Evolutionary conservation across 2,797 vertebrate genomes (phyloP).

Genomic region (Threskiornis aethiopicus): DNA sequence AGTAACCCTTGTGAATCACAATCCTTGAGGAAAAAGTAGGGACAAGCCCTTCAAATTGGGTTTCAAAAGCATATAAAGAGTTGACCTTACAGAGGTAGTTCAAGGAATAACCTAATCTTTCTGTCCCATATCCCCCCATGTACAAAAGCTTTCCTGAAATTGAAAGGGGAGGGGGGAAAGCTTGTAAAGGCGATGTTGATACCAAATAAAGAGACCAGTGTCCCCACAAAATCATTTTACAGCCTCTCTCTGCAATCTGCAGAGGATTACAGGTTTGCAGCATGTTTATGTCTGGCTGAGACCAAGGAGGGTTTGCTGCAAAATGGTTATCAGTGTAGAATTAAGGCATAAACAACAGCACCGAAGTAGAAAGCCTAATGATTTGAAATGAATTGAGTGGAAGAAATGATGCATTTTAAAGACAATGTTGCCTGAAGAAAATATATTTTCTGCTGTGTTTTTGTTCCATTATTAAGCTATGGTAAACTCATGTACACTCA

Average conservation of each 20-base stretch:
- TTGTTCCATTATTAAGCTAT: conserved; percentile 25
- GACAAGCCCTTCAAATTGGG: conserved; percentile 65
- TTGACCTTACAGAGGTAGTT: conserved; percentile 68
- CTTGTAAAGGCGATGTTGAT: conserved; percentile 42
- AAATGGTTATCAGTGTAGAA: conserved; percentile 23
- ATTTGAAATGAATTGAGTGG: not conserved
- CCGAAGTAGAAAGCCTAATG: not conserved
- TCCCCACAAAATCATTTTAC: conserved; percentile 62
- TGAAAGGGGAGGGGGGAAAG: not conserved
- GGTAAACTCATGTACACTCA: not conserved
- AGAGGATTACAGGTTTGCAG: conserved; percentile 62
- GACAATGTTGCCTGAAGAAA: conserved; percentile 35
- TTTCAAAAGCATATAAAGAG: conserved; percentile 64
- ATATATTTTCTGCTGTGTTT: not conserved
- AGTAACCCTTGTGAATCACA: conserved; percentile 62
- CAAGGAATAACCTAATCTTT: conserved; percentile 69
- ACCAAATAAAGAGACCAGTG: conserved; percentile 21
- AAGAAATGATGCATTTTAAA: conserved; percentile 17
- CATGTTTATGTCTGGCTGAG: conserved; percentile 42
- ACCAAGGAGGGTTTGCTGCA: conserved; percentile 17
- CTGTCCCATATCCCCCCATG: conserved; percentile 55
- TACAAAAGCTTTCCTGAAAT: conserved; percentile 66
- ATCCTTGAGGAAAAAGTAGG: conserved; percentile 63
- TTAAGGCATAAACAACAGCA: conserved; percentile 38
- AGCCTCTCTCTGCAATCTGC: conserved; percentile 47